Percentiles rank a stretch among this genome's conserved stretches.
These are phyloP conservation scores for Rhinoraja longicauda DNA, from an alignment of 2,797 vertebrate genomes.

Conservation along the genomic window DNA sequence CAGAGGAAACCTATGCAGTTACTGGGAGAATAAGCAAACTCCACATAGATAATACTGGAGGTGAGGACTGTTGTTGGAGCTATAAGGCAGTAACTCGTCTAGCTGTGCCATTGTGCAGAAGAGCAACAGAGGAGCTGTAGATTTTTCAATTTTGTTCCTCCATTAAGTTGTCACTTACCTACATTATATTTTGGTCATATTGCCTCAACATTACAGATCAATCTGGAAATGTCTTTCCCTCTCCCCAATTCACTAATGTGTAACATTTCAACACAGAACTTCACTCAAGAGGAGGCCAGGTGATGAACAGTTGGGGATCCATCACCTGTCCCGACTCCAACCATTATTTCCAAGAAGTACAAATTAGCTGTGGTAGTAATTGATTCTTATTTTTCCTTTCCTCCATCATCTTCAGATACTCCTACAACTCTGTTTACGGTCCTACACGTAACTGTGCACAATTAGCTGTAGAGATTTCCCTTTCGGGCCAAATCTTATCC, in stretches of 20 bases:
- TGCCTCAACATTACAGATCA: neutral
- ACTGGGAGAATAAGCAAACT: too few species aligned
- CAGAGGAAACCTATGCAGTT: too few species aligned
- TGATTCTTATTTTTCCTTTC: too few species aligned
- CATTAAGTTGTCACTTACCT: neutral
- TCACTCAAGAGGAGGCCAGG: neutral
- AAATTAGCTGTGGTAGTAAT: too few species aligned
- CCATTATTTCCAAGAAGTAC: too few species aligned
- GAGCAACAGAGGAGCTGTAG: neutral
- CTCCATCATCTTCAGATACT: too few species aligned
- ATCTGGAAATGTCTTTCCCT: neutral
- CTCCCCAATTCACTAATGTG: neutral
- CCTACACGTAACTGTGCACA: neutral
- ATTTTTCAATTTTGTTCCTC: neutral
- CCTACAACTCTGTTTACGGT: neutral
- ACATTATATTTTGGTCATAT: neutral
- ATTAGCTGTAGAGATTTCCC: neutral
- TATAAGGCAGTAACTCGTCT: too few species aligned
- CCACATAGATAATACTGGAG: too few species aligned
- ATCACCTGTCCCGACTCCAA: neutral
- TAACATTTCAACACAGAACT: too few species aligned
- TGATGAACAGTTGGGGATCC: neutral
- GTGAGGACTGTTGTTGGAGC: too few species aligned
- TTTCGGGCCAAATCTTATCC: neutral
- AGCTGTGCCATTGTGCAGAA: neutral